These are phyloP conservation scores for Tachypleus tridentatus DNA, from an alignment of 1,140 invertebrate species.

Conservation along the genomic window DNA sequence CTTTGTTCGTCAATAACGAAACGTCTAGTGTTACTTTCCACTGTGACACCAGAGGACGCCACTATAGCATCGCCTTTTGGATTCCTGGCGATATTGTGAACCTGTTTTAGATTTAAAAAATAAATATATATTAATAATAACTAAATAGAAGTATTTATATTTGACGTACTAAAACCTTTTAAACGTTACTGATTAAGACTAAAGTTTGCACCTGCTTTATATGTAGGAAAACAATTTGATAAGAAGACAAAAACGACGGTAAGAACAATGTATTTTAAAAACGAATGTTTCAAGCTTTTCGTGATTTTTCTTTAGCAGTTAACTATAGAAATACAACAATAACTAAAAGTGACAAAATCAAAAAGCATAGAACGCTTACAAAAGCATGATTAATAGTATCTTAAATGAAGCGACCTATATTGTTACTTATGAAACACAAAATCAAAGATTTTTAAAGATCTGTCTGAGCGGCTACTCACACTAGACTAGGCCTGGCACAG, in stretches of 20 bases:
- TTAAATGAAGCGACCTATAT: no score
- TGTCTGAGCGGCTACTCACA: no score
- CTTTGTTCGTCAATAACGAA: slow-evolving; percentile 44
- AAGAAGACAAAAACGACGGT: not conserved
- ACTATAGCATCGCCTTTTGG: slow-evolving; percentile 56
- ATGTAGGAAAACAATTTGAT: not conserved
- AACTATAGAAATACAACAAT: slow-evolving; percentile 2
- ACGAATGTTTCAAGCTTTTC: not conserved
- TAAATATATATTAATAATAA: no score
- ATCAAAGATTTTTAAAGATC: no score
- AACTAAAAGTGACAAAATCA: not conserved
- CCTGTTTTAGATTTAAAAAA: slow-evolving; percentile 27
- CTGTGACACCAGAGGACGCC: slow-evolving; percentile 72
- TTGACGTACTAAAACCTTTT: not conserved
- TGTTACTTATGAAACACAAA: no score
- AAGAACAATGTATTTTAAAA: not conserved
- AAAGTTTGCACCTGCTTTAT: not conserved
- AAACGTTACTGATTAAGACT: not conserved
- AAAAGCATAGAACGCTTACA: no score
- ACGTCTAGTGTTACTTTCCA: slow-evolving; percentile 69
- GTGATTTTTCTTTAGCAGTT: not conserved
- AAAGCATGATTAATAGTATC: no score
- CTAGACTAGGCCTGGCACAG: no score
- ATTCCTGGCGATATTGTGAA: slow-evolving; percentile 36
- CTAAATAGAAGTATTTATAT: no score